Conservation (phyloP, 1,140 invertebrate genomes). For the Eriosoma lanigerum region DNA sequence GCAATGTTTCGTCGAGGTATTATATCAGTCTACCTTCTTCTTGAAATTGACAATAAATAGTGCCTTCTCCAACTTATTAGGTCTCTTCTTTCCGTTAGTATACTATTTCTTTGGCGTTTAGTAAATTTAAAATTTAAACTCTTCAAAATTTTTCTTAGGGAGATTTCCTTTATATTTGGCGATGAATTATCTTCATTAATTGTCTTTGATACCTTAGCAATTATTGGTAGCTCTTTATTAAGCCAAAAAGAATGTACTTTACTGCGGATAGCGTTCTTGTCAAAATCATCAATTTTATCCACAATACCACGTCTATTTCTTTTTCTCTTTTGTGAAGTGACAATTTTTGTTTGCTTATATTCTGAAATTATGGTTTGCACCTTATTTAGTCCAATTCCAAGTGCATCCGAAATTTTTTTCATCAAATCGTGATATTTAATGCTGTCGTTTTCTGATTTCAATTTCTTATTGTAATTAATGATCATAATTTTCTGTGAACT, state of each 20-base stretch:
- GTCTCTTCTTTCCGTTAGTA: slow-evolving; percentile 18
- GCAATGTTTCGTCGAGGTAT: slow-evolving; percentile 1
- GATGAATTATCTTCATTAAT: slow-evolving; percentile 19
- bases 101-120: slow-evolving; percentile 12
- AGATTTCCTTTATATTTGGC: neutral
- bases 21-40: neutral
- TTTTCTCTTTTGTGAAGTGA: neutral
- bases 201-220: neutral
- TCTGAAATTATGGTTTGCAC: neutral
- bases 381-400: neutral
- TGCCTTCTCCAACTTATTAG: neutral
- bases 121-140: slow-evolving; percentile 12
- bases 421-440: neutral
- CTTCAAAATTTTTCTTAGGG: neutral
- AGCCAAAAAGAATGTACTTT: slow-evolving; percentile 30
- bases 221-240: neutral
- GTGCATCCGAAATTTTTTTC: neutral
- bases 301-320: neutral
- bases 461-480: too few species aligned
- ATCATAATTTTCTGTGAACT: neutral
- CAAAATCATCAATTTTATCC: slow-evolving; percentile 11
- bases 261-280: neutral
- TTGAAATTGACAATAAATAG: neutral
- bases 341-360: neutral
- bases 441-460: too few species aligned